Evolutionary conservation across 2,113 vertebrate genomes (phyloP), one percentile per base, ranked within the genome.

Genomic region (Actinemys pallida): DNA sequence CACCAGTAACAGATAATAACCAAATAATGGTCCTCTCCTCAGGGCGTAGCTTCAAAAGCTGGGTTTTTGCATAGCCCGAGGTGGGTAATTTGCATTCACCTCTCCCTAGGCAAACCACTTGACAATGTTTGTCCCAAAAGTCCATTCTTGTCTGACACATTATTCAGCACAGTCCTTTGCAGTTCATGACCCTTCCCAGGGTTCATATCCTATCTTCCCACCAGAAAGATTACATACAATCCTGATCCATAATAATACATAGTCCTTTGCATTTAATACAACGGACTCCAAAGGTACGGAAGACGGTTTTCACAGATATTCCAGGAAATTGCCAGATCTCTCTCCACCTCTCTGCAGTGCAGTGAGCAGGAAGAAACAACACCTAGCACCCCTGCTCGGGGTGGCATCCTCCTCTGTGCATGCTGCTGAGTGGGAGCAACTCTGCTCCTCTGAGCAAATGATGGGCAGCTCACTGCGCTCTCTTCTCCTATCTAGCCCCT

Each of bases 401-500:
- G 4, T 54, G 45, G 56, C 50, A 39, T 88, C 57, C 14, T 27
- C 87, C 85, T 17, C 17, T 75, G 81, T 22, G 89, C 47, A 75
- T 52, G 8, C 8, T 20, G 35, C 65, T 39, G 65, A 69, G 35
- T 16, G 29, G 31, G 6, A 65, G 31, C 31, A n/a, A 65, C 62
- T 65, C 65, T 69, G 11, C 6, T 10, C 16, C 24, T 56, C 16
- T 17, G 79, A 39, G 56, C 24, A 86, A 47, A 39, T 92, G 91
- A 89, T 56, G 24, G 62, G 82, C 72, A 93, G 52, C 89, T 93
- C 56, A 92, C 16, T 81, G 49, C 42, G 25, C 65, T 93, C 49
- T 92, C 9, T 81, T 95, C 93, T 91, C 50, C n/a, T 75, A 90
- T 85, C 57, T 92, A 10, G 93, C 10, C 50, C 31, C 13, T 69